Percentiles rank a stretch among this genome's conserved stretches.
These are phyloP conservation scores for Drosophila burlai DNA, from an alignment of 1,140 invertebrate species.

Conservation along the genomic window DNA sequence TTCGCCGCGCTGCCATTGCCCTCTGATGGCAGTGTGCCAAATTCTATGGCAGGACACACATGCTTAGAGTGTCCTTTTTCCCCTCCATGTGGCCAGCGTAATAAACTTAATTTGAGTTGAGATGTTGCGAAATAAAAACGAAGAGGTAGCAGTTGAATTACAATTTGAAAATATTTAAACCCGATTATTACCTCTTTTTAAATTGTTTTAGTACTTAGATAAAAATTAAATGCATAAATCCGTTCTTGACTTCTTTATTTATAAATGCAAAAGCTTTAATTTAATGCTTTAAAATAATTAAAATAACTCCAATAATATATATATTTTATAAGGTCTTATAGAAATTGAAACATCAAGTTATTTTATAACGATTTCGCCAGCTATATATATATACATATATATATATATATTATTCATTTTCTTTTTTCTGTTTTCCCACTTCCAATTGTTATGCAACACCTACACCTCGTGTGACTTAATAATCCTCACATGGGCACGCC, in stretches of 20 bases:
- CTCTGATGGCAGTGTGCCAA: slow-evolving; percentile 52
- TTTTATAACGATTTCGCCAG: background rate
- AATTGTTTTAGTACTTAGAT: no score
- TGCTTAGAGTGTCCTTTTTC: slow-evolving; percentile 23
- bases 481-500: slow-evolving; percentile 66
- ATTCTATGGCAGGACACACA: slow-evolving; percentile 43
- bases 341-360: background rate
- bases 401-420: slow-evolving; percentile 15
- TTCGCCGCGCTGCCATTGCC: slow-evolving; percentile 45
- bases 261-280: background rate
- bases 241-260: background rate
- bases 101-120: slow-evolving; percentile 54
- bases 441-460: slow-evolving; percentile 12
- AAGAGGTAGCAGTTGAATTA: background rate
- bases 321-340: no score
- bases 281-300: background rate
- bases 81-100: slow-evolving; percentile 29
- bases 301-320: no score
- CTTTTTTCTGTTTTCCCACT: background rate
- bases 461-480: slow-evolving; percentile 65
- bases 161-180: background rate
- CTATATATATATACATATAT: no score
- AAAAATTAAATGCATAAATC: background rate
- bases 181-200: background rate
- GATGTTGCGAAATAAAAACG: slow-evolving; percentile 30